Conservation (phyloP, 2,888 invertebrate species). For the Caenorhabditis plicata region DNA sequence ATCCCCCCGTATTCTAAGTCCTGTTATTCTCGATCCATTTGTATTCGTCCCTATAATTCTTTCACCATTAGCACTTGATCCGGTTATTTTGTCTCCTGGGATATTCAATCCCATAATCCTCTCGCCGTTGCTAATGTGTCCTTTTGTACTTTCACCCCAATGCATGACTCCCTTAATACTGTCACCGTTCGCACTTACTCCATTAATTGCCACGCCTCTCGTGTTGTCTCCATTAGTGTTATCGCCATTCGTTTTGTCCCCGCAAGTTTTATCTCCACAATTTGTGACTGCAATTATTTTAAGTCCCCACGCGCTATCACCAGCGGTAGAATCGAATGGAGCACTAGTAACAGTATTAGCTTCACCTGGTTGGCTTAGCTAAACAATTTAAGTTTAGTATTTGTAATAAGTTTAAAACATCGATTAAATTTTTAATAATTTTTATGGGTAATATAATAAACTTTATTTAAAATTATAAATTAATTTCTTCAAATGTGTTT, state of each 20-base stretch:
- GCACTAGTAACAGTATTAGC: slow-evolving; percentile 29
- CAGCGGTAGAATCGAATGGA: slow-evolving; percentile 22
- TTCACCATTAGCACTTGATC: slow-evolving; percentile 38
- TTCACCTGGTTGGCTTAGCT: slow-evolving; percentile 38
- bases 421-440: too few relatives aligned
- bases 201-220: slow-evolving; percentile 30
- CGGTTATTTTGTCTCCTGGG: slow-evolving; percentile 44
- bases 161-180: slow-evolving; percentile 47
- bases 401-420: too few relatives aligned
- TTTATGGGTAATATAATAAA: too few relatives aligned
- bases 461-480: too few relatives aligned
- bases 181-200: slow-evolving; percentile 36
- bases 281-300: slow-evolving; percentile 33
- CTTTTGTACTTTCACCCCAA: slow-evolving; percentile 49
- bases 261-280: slow-evolving; percentile 48
- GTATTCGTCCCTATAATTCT: slow-evolving; percentile 48
- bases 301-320: slow-evolving; percentile 37
- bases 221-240: slow-evolving; percentile 40
- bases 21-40: slow-evolving; percentile 35
- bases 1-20: slow-evolving; percentile 24
- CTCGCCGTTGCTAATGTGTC: slow-evolving; percentile 39
- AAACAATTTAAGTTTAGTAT: too few relatives aligned
- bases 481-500: too few relatives aligned
- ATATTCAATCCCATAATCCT: slow-evolving; percentile 34
- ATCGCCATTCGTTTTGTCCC: slow-evolving; percentile 44